phyloP scores from a whole-genome alignment of 2,888 invertebrate species.

The Bruchidius siliquastri region DNA sequence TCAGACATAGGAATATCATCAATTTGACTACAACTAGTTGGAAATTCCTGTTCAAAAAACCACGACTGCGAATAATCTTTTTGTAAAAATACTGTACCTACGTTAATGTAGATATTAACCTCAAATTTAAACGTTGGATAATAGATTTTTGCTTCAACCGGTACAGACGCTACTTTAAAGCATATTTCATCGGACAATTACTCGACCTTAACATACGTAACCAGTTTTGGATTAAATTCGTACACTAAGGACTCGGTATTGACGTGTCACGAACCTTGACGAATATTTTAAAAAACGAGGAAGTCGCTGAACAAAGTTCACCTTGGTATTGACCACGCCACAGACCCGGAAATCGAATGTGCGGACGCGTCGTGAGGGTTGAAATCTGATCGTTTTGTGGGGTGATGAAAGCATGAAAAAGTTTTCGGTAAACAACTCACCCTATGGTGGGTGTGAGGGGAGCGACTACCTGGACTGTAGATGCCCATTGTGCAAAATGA shows the following conservation, averaged over 20 bases:
- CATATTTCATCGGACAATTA: too few species aligned
- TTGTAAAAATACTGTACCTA: too few species aligned
- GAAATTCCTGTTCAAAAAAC: too few species aligned
- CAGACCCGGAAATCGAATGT: slow-evolving; percentile 20
- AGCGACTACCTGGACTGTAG: slow-evolving; percentile 30
- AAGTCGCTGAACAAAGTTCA: slow-evolving; percentile 16
- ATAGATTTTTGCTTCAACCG: background rate
- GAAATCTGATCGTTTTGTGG: slow-evolving; percentile 12
- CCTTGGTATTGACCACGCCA: slow-evolving; percentile 22
- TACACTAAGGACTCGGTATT: slow-evolving; percentile 17
- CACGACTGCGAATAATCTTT: too few species aligned
- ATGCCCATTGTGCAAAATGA: slow-evolving; percentile 32
- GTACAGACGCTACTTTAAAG: too few species aligned
- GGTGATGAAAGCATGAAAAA: slow-evolving; percentile 6
- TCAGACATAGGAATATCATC: too few species aligned
- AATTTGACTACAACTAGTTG: too few species aligned
- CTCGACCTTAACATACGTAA: background rate
- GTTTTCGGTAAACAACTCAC: background rate
- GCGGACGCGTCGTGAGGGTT: slow-evolving; percentile 14
- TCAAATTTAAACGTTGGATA: too few species aligned
- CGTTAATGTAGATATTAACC: too few species aligned
- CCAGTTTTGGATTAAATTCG: background rate
- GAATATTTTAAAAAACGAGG: slow-evolving; percentile 14
- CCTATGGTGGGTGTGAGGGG: background rate
- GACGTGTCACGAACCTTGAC: slow-evolving; percentile 14